phyloP scores from a whole-genome alignment of 2,888 invertebrate species.

The Ochlodes sylvanus region DNA sequence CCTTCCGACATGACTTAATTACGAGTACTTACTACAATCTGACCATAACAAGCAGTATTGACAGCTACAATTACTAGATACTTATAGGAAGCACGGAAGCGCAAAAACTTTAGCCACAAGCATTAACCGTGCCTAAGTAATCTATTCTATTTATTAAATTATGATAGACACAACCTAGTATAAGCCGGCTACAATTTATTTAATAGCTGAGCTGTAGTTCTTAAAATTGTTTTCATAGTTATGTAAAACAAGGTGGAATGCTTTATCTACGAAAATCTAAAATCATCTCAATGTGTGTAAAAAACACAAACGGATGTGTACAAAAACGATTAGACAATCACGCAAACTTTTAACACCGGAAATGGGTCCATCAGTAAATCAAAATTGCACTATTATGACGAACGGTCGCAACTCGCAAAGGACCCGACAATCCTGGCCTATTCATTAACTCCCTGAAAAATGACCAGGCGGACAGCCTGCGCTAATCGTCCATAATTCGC shows the following conservation, averaged over 20 bases:
- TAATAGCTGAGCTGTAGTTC: background rate
- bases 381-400: constrained; percentile 76
- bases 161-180: no score
- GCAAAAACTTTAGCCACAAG: no score
- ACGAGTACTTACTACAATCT: no score
- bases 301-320: constrained; percentile 23
- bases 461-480: constrained; percentile 54
- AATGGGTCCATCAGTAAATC: constrained; percentile 78
- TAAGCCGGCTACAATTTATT: no score
- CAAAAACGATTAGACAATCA: constrained; percentile 18
- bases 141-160: no score
- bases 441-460: constrained; percentile 62
- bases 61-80: no score
- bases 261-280: constrained; percentile 6
- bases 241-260: background rate
- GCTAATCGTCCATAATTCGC: constrained; percentile 42
- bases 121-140: no score
- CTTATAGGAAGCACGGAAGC: no score
- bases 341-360: constrained; percentile 68
- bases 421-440: constrained; percentile 59
- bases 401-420: constrained; percentile 57
- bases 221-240: no score
- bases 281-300: background rate
- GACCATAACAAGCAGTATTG: no score
- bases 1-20: no score